These are phyloP conservation scores for Frankliniella intonsa DNA, from an alignment of 2,888 invertebrate genomes.

Conservation along the genomic window DNA sequence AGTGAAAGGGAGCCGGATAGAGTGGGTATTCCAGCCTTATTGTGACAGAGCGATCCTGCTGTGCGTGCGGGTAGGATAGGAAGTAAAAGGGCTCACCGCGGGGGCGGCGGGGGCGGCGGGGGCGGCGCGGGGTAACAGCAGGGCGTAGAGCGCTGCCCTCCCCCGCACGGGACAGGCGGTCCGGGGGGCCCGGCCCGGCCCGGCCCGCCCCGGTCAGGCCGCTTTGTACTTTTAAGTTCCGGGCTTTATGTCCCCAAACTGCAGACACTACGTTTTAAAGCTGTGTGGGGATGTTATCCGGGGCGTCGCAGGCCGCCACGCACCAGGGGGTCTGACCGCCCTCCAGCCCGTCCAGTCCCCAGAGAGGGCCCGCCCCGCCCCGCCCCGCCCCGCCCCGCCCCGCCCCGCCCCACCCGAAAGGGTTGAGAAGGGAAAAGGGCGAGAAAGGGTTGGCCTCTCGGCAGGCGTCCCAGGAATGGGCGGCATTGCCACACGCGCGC, in stretches of 20 bases:
- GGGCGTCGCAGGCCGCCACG: background rate
- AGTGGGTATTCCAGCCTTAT: too few relatives aligned
- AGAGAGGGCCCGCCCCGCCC: background rate
- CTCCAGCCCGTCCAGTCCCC: too few relatives aligned
- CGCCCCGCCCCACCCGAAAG: background rate
- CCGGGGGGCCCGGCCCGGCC: too few relatives aligned
- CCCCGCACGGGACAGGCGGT: too few relatives aligned
- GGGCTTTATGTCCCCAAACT: slow-evolving; percentile 14
- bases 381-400: background rate
- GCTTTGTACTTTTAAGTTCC: slow-evolving; percentile 23
- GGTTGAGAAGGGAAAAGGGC: background rate
- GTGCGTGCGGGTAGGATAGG: too few relatives aligned
- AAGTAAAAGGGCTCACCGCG: too few relatives aligned
- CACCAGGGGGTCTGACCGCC: background rate
- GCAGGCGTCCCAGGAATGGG: background rate
- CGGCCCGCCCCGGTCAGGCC: background rate
- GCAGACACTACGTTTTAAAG: slow-evolving; percentile 24
- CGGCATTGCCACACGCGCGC: background rate
- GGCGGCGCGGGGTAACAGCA: too few relatives aligned
- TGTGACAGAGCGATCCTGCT: too few relatives aligned
- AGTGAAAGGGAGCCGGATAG: too few relatives aligned
- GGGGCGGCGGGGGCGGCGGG: too few relatives aligned
- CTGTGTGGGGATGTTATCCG: slow-evolving; percentile 26
- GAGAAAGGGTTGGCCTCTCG: background rate
- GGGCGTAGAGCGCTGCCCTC: too few relatives aligned